Conservation (phyloP, 2,888 invertebrate genomes). For the Lumbricus terrestris region DNA sequence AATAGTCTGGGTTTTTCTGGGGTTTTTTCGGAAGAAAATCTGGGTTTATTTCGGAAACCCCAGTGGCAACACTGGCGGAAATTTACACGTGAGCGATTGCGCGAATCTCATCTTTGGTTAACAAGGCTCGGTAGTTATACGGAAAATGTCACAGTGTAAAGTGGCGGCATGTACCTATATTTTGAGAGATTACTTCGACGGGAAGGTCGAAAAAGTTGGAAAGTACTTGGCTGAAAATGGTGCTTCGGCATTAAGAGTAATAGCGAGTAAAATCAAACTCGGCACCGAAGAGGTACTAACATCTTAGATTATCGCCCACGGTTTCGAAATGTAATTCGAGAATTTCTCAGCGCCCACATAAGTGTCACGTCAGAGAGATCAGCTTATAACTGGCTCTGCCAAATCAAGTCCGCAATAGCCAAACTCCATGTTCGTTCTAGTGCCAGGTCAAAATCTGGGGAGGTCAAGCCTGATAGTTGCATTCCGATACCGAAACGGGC, state of each 20-base stretch:
- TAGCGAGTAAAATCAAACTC: constrained; percentile 7
- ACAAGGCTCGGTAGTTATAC: not conserved
- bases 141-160: not conserved
- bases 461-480: not conserved
- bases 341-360: too few species aligned
- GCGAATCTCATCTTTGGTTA: not conserved
- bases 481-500: not conserved
- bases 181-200: not conserved
- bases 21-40: too few species aligned
- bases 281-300: not conserved
- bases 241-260: not conserved
- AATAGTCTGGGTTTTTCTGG: too few species aligned
- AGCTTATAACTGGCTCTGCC: too few species aligned
- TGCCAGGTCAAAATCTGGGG: too few species aligned
- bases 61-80: too few species aligned
- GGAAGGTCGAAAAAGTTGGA: not conserved
- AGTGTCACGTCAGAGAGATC: too few species aligned
- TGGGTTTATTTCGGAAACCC: too few species aligned
- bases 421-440: too few species aligned
- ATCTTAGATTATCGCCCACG: not conserved
- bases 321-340: too few species aligned
- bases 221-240: constrained; percentile 9
- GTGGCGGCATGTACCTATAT: not conserved
- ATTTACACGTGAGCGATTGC: not conserved
- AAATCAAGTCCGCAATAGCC: too few species aligned